Base-by-base conservation (phyloP, 1,140 invertebrate genomes). In the Sarcophaga bullata region DNA sequence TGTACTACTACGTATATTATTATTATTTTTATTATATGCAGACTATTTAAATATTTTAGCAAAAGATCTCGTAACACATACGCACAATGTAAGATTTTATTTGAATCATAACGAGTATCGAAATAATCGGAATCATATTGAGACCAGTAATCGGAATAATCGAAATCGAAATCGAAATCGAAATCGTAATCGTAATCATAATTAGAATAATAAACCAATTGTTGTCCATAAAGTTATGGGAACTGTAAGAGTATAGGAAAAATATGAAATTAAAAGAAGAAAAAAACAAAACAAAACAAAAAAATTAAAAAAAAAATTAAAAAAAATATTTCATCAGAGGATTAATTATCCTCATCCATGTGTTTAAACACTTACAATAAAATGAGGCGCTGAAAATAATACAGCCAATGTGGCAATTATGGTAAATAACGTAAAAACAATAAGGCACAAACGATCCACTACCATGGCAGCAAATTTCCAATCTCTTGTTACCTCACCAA, bases 381-480 rank as follows among this genome's bases (percentile, higher is more conserved):
- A 97, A 92, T 98, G 97, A 84, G 97, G 97, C 86, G 97, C 97
- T 90, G 96, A 97, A 90, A 97, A 95, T 87, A 99, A 94, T 91
- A 99, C 97, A 87, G 96, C 97, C 91, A 97, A 94, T 85, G 98
- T 99, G 86, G 98, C 98, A 89, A 98, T 96, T 91, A 98, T 95
- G 89, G 98, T 98, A 93, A 99, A 99, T 90, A 98, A 93, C 87
- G 97, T 97, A 94, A 99, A 99, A 92, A 99, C 95, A 92, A 98
- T 98, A 94, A 99, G 96, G 94, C 98, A 99, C 92, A 99, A 94
- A 91, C 98, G 94, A 93, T 99, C 98, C 89, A 99, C 97, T 90
- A 99, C 98, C 97, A 99, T 99, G 89, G 98, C 98, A 86, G 98
- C 98, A 92, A 99, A 99, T 92, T 99, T 99, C 98, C 98, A 99